Percentiles rank a stretch among this genome's conserved stretches.
Evolutionary conservation across 2,888 invertebrate species (phyloP).

Genomic region (Hyles lineata): DNA sequence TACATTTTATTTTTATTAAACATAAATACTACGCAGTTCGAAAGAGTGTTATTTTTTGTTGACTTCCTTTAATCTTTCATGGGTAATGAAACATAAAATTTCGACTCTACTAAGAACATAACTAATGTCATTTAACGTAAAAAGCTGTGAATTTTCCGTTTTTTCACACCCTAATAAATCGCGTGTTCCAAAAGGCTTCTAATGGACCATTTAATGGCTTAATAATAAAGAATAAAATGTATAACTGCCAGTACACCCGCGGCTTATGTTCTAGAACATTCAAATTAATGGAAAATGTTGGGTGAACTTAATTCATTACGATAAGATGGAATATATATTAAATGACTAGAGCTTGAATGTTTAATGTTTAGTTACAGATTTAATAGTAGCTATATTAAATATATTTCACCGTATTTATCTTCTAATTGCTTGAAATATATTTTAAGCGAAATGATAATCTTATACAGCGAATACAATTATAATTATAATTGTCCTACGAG

Average conservation of each 20-base stretch:
- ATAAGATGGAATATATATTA: not conserved
- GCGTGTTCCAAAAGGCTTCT: conserved; percentile 38
- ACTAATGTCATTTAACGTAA: conserved; percentile 7
- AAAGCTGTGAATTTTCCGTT: conserved; percentile 13
- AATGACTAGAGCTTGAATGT: not conserved
- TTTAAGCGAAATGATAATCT: too few relatives aligned
- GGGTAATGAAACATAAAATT: not conserved
- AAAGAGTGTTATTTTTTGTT: too few relatives aligned
- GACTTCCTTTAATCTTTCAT: not conserved
- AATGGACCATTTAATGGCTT: conserved; percentile 35
- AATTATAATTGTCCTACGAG: too few relatives aligned
- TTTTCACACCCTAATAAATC: conserved; percentile 35
- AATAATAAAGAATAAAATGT: conserved; percentile 32
- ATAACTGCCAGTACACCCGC: conserved; percentile 13
- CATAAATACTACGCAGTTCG: too few relatives aligned
- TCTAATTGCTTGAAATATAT: too few relatives aligned
- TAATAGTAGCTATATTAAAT: not conserved
- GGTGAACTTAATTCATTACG: not conserved
- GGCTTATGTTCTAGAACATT: not conserved
- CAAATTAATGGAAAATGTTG: not conserved
- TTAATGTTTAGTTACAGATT: not conserved
- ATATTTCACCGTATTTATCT: too few relatives aligned
- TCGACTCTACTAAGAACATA: not conserved
- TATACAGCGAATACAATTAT: too few relatives aligned
- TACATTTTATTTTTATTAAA: too few relatives aligned